Percentiles rank a stretch among this genome's conserved stretches.
phyloP scores from a whole-genome alignment of 2,113 vertebrate species.

The Paracanthobrama guichenoti region DNA sequence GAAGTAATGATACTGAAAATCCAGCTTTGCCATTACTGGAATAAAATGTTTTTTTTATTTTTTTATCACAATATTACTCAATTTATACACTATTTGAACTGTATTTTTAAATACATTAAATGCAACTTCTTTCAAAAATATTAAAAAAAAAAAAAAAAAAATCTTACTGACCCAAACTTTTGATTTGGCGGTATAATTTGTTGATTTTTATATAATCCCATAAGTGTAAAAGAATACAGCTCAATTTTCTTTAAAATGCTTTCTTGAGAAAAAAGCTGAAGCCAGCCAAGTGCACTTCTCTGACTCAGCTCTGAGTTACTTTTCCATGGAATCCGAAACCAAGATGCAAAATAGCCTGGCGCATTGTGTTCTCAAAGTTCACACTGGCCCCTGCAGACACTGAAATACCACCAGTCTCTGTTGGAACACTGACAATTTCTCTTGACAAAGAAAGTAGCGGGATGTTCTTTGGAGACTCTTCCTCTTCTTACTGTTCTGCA shows the following conservation, averaged over 20 bases:
- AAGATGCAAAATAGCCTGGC: slow-evolving; percentile 17
- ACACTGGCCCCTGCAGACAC: slow-evolving; percentile 15
- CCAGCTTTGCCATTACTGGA: background rate
- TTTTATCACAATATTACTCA: background rate
- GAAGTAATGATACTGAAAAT: background rate
- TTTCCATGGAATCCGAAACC: slow-evolving; percentile 41
- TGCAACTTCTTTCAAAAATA: background rate
- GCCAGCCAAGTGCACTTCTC: slow-evolving; percentile 34
- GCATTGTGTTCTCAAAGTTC: slow-evolving; percentile 27
- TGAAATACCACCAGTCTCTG: slow-evolving; percentile 39
- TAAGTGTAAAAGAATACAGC: background rate
- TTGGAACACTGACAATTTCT: slow-evolving; percentile 20
- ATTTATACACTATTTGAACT: too few relatives aligned
- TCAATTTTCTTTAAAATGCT: background rate
- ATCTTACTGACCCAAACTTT: background rate
- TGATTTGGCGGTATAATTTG: background rate
- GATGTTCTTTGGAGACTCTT: slow-evolving; percentile 35
- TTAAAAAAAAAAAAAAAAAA: too few relatives aligned
- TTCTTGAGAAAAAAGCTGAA: background rate
- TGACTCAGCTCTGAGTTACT: slow-evolving; percentile 44
- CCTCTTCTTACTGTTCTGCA: slow-evolving; percentile 17
- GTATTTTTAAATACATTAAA: background rate
- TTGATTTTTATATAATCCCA: background rate
- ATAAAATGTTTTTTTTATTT: too few relatives aligned
- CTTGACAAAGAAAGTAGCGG: slow-evolving; percentile 39